phyloP scores from a whole-genome alignment of 2,797 vertebrate species.

The Helarctos malayanus region DNA sequence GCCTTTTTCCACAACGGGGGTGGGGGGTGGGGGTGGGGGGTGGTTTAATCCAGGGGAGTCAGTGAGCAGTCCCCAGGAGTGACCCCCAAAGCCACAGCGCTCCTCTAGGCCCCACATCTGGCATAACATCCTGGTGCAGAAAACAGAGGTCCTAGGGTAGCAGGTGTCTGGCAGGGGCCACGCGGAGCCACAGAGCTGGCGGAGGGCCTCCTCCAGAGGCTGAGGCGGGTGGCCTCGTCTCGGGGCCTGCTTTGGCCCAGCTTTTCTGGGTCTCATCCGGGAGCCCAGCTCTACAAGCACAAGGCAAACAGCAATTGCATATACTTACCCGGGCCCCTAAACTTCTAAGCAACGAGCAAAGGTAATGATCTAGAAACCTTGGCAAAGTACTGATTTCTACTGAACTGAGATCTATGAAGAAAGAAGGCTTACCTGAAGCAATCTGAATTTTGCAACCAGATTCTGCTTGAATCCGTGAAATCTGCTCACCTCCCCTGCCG shows the following conservation, averaged over 20 bases:
- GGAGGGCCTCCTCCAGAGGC: background rate
- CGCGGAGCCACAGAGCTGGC: background rate
- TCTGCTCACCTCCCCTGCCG: slow-evolving; percentile 99
- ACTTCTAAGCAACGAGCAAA: slow-evolving; percentile 40
- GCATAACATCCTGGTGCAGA: slow-evolving; percentile 77
- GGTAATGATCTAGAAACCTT: background rate
- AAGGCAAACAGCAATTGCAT: background rate
- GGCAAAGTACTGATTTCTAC: slow-evolving; percentile 25
- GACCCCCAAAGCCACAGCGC: background rate
- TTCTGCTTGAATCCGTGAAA: slow-evolving; percentile 98
- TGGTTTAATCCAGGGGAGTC: background rate
- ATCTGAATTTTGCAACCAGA: slow-evolving; percentile 99
- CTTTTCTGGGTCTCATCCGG: background rate
- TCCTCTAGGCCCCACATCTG: background rate
- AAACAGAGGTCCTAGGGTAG: slow-evolving; percentile 37
- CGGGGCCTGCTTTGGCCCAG: background rate
- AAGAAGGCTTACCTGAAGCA: slow-evolving; percentile 94
- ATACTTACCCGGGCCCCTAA: slow-evolving; percentile 61
- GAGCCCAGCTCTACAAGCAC: background rate
- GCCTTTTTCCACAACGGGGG: background rate
- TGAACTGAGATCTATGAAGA: background rate
- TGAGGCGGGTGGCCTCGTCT: background rate
- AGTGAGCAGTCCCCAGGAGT: background rate
- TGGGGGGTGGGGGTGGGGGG: no score
- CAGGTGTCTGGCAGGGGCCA: background rate